Conservation (phyloP, 2,113 vertebrate species). For the Apteryx owenii region DNA sequence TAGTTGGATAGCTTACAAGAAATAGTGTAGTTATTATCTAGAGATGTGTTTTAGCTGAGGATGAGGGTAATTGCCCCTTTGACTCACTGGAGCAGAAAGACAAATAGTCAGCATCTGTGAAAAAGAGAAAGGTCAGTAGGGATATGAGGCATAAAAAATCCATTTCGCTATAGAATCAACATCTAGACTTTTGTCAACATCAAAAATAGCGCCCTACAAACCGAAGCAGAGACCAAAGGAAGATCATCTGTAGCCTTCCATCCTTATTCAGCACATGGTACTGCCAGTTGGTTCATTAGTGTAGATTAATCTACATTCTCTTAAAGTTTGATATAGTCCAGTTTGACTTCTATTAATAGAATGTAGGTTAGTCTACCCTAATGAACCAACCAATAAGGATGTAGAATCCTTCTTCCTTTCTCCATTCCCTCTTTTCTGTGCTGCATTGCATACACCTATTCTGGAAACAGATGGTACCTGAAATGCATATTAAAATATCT, state of each 20-base stretch:
- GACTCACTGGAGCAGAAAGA: background rate
- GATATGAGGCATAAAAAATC: background rate
- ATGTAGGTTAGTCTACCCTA: background rate
- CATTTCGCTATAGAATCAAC: background rate
- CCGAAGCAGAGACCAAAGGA: background rate
- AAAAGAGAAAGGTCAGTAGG: background rate
- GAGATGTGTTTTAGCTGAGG: background rate
- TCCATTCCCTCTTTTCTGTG: background rate
- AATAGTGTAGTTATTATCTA: background rate
- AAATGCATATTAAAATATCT: background rate
- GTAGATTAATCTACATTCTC: background rate
- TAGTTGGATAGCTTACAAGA: background rate
- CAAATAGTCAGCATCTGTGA: background rate
- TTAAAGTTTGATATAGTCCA: too few relatives aligned
- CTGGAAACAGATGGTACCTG: background rate
- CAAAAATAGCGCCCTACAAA: background rate
- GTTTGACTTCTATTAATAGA: background rate
- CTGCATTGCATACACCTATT: background rate
- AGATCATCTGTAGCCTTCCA: background rate
- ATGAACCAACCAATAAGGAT: background rate
- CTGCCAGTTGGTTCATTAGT: background rate
- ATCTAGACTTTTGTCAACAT: background rate
- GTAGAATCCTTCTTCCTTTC: background rate
- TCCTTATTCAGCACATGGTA: background rate
- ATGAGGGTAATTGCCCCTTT: background rate